Conservation (phyloP, 1,140 invertebrate genomes). For the Temnothorax curvispinosus region DNA sequence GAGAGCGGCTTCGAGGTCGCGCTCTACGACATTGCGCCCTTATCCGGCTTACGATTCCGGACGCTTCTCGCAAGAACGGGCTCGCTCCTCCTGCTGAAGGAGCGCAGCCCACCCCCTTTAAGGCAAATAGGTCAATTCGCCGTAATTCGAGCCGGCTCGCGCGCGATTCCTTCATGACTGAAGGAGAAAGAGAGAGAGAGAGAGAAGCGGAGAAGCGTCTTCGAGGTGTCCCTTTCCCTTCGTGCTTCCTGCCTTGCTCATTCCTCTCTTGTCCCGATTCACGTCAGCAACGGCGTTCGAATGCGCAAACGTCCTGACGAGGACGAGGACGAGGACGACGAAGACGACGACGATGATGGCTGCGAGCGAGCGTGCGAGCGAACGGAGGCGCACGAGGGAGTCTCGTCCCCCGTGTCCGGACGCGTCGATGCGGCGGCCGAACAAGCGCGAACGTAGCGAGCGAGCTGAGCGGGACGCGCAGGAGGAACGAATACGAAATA, state of each 20-base stretch:
- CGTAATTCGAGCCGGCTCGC: slow-evolving; percentile 55
- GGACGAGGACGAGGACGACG: neutral
- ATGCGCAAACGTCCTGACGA: slow-evolving; percentile 67
- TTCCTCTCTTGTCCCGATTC: slow-evolving; percentile 41
- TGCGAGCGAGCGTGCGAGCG: neutral
- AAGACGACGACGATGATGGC: neutral
- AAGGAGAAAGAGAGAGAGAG: neutral
- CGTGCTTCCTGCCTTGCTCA: neutral
- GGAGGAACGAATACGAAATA: slow-evolving; percentile 53
- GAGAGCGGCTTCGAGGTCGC: slow-evolving; percentile 47
- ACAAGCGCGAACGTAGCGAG: slow-evolving; percentile 59
- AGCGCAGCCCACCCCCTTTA: slow-evolving; percentile 32
- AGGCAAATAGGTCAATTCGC: slow-evolving; percentile 65
- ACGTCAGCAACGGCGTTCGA: neutral
- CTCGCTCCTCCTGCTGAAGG: slow-evolving; percentile 18
- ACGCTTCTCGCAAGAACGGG: slow-evolving; percentile 30
- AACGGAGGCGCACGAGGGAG: slow-evolving; percentile 50
- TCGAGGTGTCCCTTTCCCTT: slow-evolving; percentile 9
- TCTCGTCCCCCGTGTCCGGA: slow-evolving; percentile 63
- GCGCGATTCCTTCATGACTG: slow-evolving; percentile 26
- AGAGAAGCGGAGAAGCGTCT: neutral
- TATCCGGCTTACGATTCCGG: slow-evolving; percentile 55
- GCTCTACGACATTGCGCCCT: slow-evolving; percentile 45
- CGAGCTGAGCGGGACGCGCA: slow-evolving; percentile 26
- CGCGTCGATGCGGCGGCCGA: slow-evolving; percentile 68